Base-by-base conservation (phyloP, 2,113 vertebrate genomes). In the Callochromis pleurospilus region DNA sequence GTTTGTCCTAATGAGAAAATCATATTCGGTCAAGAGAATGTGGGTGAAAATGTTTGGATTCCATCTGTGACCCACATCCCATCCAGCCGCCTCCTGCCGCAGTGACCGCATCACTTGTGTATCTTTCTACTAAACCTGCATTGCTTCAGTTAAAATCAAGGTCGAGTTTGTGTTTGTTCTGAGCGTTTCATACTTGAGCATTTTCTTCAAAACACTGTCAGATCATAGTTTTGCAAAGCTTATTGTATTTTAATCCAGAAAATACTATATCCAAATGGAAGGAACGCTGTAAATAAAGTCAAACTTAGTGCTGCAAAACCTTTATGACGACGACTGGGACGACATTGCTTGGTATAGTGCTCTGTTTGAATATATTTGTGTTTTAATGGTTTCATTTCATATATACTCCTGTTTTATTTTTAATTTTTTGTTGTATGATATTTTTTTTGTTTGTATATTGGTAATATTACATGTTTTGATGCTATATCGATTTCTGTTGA, bases 361-460 rank as follows among this genome's bases (percentile, higher is more conserved):
- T 93, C 89, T 90, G 92, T 94, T 95, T 94, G 90, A 81, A 83
- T 90, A 91, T 85, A 83, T 83, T 90, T 82, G 85, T 85, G 36
- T 86, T 83, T 85, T 81, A 62, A 88, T 91, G 53, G 86, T 89
- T 83, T 49, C 17, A 83, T 85, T 93, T 90, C 49, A 83, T 84
- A 94, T 85, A 88, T 90, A 88, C 45, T 82, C 51, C 60, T 58
- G 68, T 81, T 92, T 73, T 88, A 49, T 88, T 92, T 87, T 54
- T 1, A 42, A 14, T 86, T 86, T 86, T 81, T 12, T 82, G 36
- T 90, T 94, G 84, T 91, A 89, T 84, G 85, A 73, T 45, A 26
- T 26, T 33, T 81, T 92, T 89, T 93, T 89, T n/a, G 93, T 93
- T 89, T n/a, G 93, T 93, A 95, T 94, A 94, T 95, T 93, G 84